Evolutionary conservation across 2,888 invertebrate species (phyloP).

Genomic region (Zelleria hepariella): DNA sequence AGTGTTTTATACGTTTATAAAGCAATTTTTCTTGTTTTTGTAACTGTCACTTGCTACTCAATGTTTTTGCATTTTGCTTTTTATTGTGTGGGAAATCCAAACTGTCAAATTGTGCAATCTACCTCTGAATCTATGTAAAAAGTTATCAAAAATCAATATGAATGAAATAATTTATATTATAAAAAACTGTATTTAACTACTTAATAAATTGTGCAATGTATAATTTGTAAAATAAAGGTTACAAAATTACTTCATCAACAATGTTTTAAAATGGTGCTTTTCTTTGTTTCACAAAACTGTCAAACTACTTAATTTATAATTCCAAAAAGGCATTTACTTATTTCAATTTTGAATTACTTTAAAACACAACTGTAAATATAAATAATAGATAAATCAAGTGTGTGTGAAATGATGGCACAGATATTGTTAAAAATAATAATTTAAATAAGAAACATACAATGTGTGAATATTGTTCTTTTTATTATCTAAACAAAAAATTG

Average conservation of each 20-base stretch:
- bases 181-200: not conserved
- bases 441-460: not conserved
- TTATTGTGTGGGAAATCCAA: not conserved
- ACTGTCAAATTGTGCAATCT: not conserved
- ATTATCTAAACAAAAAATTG: no score
- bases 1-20: conserved; percentile 45
- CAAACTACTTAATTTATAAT: conserved; percentile 23
- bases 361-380: not conserved
- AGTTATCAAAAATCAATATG: not conserved
- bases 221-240: not conserved
- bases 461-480: no score
- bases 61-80: not conserved
- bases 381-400: not conserved
- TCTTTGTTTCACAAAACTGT: not conserved
- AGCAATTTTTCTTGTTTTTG: conserved; percentile 11
- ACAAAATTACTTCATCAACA: not conserved
- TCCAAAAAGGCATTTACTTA: conserved; percentile 54
- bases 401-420: not conserved
- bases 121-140: conserved; percentile 2
- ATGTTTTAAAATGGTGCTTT: conserved; percentile 2
- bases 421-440: not conserved
- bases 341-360: conserved; percentile 15
- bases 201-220: not conserved
- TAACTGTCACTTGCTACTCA: not conserved
- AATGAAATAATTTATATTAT: not conserved